These are phyloP conservation scores for Dendrocincla fuliginosa DNA, from an alignment of 2,797 vertebrate species.

Conservation along the genomic window DNA sequence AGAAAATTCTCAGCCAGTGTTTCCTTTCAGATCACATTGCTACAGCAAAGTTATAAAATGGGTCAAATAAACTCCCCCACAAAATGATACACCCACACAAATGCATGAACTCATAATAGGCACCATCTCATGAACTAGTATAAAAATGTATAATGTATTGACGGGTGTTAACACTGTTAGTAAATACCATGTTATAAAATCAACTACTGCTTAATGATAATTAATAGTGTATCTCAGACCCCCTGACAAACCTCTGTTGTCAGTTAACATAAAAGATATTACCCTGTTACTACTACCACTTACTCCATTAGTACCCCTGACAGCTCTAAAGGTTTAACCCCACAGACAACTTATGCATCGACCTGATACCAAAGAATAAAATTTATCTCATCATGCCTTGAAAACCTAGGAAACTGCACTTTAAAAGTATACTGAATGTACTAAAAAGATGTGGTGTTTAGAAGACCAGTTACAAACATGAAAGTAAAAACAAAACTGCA, in stretches of 20 bases:
- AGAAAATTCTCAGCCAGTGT: background rate
- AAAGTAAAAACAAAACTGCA: background rate
- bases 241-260: background rate
- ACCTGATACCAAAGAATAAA: background rate
- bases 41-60: background rate
- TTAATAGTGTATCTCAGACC: background rate
- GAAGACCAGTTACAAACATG: background rate
- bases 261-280: background rate
- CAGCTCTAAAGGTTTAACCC: background rate
- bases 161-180: background rate
- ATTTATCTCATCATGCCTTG: background rate
- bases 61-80: background rate
- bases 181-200: background rate
- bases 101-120: background rate
- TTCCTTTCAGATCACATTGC: background rate
- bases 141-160: background rate
- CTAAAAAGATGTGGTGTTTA: background rate
- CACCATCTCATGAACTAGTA: background rate
- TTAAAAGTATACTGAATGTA: background rate
- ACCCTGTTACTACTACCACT: background rate
- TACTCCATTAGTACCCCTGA: background rate
- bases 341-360: background rate
- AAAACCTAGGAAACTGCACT: background rate
- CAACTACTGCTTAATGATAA: background rate
- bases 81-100: background rate